Percentiles rank a stretch among this genome's conserved stretches.
These are phyloP conservation scores for Lepus europaeus DNA, from an alignment of 2,113 vertebrate species.

Conservation along the genomic window DNA sequence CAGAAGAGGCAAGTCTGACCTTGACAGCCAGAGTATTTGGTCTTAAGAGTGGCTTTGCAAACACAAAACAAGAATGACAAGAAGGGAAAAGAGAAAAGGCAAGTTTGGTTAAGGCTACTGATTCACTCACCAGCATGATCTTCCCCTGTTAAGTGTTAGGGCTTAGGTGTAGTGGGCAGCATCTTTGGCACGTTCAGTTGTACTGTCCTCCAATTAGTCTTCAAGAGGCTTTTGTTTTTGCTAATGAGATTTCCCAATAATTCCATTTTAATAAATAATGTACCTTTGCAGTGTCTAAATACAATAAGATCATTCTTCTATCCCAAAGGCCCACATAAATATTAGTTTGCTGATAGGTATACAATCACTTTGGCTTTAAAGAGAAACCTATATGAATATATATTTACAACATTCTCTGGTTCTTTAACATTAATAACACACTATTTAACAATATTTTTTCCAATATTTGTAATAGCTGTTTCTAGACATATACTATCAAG, in stretches of 20 bases:
- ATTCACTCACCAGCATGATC: not conserved
- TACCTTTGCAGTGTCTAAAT: not conserved
- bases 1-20: not conserved
- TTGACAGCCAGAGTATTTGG: not conserved
- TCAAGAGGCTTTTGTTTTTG: slow-evolving; percentile 9
- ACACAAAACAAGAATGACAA: not conserved
- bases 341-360: not conserved
- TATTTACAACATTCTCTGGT: not conserved
- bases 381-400: not conserved
- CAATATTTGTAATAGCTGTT: slow-evolving; percentile 42
- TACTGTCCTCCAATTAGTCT: not conserved
- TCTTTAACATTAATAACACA: slow-evolving; percentile 41
- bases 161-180: not conserved
- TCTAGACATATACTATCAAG: not conserved
- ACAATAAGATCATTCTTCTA: slow-evolving; percentile 13
- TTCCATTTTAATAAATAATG: slow-evolving; percentile 10
- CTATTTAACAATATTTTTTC: slow-evolving; percentile 46
- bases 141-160: not conserved
- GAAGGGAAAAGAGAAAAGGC: not conserved
- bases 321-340: slow-evolving; percentile 24
- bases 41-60: slow-evolving; percentile 29
- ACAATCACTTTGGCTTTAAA: slow-evolving; percentile 4
- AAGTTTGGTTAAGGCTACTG: not conserved
- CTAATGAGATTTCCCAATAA: slow-evolving; percentile 7
- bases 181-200: not conserved